Conservation (phyloP, 92 coral and sea anemone species). For the Muricea muricata region DNA sequence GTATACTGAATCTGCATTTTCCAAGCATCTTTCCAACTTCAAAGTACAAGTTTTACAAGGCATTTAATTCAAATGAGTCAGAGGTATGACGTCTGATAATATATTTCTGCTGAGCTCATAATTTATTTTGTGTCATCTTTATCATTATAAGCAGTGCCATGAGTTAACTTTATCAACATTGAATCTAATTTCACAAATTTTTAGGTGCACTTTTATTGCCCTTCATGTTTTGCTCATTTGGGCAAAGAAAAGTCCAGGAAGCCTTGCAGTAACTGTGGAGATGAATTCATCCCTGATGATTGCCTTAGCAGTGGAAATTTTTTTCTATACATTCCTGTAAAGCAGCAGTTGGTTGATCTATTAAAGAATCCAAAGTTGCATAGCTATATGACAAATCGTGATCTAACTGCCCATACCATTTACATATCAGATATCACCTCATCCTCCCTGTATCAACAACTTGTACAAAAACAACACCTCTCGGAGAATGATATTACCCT, state of each 20-base stretch:
- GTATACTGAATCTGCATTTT: slow-evolving; percentile 5
- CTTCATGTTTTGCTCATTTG: neutral
- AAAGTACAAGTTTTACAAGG: slow-evolving; percentile 14
- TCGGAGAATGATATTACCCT: neutral
- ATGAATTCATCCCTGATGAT: neutral
- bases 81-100: neutral
- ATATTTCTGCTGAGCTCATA: neutral
- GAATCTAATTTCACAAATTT: neutral
- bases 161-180: neutral
- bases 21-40: slow-evolving; percentile 21
- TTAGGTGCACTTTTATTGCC: neutral
- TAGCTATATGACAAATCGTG: neutral
- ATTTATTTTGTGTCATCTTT: no score
- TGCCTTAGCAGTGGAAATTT: neutral
- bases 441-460: neutral
- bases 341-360: neutral
- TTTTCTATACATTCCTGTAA: neutral
- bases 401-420: neutral
- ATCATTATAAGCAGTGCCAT: no score
- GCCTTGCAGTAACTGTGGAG: neutral
- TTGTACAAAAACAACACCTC: neutral
- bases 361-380: neutral
- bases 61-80: neutral
- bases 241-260: neutral
- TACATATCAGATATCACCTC: neutral